phyloP scores from a whole-genome alignment of 2,888 invertebrate genomes.

The Toxonevra muliebris region DNA sequence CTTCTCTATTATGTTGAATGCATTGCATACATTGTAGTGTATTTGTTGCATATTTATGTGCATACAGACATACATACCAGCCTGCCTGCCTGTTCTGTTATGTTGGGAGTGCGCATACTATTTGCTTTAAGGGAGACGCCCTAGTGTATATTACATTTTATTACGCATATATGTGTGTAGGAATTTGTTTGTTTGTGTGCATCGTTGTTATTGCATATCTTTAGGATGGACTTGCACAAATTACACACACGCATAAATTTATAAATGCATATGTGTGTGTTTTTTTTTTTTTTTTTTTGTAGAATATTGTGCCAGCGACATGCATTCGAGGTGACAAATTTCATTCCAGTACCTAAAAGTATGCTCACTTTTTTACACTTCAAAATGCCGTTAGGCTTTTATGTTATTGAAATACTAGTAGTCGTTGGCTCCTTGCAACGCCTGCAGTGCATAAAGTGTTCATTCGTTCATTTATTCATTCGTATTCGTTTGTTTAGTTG shows the following conservation, averaged over 20 bases:
- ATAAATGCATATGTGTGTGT: constrained; percentile 22
- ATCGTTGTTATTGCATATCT: constrained; percentile 48
- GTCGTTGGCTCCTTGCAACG: constrained; percentile 37
- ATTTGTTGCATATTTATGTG: background rate
- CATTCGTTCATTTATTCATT: constrained; percentile 50
- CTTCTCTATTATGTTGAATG: background rate
- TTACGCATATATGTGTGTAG: constrained; percentile 22
- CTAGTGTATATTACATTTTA: constrained; percentile 51
- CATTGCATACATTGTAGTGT: constrained; percentile 3
- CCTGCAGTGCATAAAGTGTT: constrained; percentile 18
- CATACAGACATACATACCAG: background rate
- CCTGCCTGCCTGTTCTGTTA: background rate
- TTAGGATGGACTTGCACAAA: constrained; percentile 45
- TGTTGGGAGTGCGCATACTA: constrained; percentile 40
- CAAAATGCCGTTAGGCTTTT: background rate
- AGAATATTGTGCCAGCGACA: background rate
- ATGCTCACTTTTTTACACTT: constrained; percentile 43
- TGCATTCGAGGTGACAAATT: constrained; percentile 53
- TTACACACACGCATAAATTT: constrained; percentile 7
- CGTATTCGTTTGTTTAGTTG: constrained; percentile 28
- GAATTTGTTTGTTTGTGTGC: constrained; percentile 7
- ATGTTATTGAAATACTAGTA: constrained; percentile 29
- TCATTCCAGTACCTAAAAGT: constrained; percentile 56
- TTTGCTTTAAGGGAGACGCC: constrained; percentile 58
- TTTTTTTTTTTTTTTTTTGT: constrained; percentile 18